Percentiles rank a stretch among this genome's conserved stretches.
Evolutionary conservation across 2,113 vertebrate genomes (phyloP).

Genomic region (Pituophis catenifer): DNA sequence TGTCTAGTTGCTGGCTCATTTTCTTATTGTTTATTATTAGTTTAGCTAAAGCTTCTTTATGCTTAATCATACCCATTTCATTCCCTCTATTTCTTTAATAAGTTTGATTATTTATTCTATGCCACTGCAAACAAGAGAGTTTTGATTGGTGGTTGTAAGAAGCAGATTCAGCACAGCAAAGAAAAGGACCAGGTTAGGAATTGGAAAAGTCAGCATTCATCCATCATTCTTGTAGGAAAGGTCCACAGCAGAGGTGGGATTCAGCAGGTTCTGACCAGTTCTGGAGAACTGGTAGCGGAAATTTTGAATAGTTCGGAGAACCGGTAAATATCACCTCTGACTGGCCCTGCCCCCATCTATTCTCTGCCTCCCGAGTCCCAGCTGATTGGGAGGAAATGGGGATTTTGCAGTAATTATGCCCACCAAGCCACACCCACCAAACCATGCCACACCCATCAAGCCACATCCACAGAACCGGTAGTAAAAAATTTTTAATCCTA

Average conservation of each 20-base stretch:
- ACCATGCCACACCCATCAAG: too few species aligned
- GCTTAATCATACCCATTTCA: not conserved
- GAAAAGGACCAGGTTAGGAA: not conserved
- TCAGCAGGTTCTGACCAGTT: too few species aligned
- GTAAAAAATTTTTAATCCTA: too few species aligned
- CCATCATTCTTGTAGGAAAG: not conserved
- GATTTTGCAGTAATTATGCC: too few species aligned
- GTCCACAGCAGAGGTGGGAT: not conserved
- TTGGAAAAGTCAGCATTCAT: not conserved
- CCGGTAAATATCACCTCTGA: too few species aligned
- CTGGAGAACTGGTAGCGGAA: too few species aligned
- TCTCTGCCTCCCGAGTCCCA: too few species aligned
- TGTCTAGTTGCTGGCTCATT: not conserved
- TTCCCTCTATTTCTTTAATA: not conserved
- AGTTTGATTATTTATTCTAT: not conserved
- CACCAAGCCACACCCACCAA: too few species aligned
- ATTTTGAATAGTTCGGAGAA: too few species aligned
- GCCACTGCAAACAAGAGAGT: not conserved
- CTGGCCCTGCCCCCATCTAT: too few species aligned
- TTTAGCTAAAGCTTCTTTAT: not conserved
- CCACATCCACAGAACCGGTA: too few species aligned
- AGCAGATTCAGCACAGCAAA: not conserved
- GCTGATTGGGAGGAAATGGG: too few species aligned
- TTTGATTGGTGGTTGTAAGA: not conserved
- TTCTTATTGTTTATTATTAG: not conserved